Evolutionary conservation across 2,888 invertebrate species (phyloP).

Genomic region (Acleris laterana): DNA sequence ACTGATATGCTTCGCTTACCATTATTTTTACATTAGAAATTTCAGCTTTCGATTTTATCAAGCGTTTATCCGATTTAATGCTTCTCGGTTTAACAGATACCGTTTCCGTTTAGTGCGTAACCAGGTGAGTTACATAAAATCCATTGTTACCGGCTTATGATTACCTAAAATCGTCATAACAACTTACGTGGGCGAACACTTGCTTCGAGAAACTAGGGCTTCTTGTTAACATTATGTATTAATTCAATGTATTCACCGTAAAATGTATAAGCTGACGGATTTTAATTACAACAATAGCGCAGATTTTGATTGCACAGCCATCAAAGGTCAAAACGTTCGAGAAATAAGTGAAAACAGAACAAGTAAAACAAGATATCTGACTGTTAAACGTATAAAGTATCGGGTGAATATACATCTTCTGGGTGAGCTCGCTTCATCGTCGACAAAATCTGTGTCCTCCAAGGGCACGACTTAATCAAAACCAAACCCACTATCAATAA

Average conservation of each 20-base stretch:
- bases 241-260: conserved; percentile 18
- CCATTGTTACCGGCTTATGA: conserved; percentile 55
- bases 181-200: conserved; percentile 47
- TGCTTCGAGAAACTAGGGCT: conserved; percentile 33
- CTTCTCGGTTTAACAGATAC: conserved; percentile 62
- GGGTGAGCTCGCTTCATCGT: too few relatives aligned
- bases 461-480: too few relatives aligned
- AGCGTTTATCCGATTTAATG: conserved; percentile 52
- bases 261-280: neutral
- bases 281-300: conserved; percentile 5
- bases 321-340: neutral
- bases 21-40: conserved; percentile 23
- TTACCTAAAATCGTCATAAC: conserved; percentile 54
- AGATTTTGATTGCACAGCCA: conserved; percentile 7
- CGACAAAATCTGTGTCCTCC: too few relatives aligned
- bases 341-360: too few relatives aligned
- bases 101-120: conserved; percentile 54
- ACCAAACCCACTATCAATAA: too few relatives aligned
- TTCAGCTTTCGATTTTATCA: conserved; percentile 27
- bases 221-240: conserved; percentile 29
- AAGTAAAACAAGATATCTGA: too few relatives aligned
- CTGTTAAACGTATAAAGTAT: too few relatives aligned
- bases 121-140: conserved; percentile 65
- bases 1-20: conserved; percentile 4
- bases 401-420: too few relatives aligned